Base-by-base conservation (phyloP, 2,113 vertebrate species). In the Notechis scutatus region DNA sequence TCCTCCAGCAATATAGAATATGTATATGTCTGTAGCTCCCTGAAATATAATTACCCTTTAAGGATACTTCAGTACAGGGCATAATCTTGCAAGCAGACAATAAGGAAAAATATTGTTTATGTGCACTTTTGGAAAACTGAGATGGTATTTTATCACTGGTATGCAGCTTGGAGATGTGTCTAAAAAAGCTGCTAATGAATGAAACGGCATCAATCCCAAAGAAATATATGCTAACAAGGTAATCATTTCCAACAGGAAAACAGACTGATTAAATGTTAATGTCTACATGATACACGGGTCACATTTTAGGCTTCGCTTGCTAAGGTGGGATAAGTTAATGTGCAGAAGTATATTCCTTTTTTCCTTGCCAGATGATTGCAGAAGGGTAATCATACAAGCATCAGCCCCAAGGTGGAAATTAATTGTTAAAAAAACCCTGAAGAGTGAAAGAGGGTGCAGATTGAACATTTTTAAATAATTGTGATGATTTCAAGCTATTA, bases 111-210 rank as follows among this genome's bases (percentile, higher is more conserved):
- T 90, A 92, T 64, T 93, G 2, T 85, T 95, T 93, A 81, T 52
- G 0, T 11, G 61, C n/a, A 95, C 94, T 95, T 93, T 94, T 92
- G 50, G 34, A 93, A 93, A 91, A 94, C 94, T 92, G 89, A 93
- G 93, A 10, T 92, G 95, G 81, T 92, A 81, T 93, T 91, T 1
- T 64, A 57, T 89, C 61, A 55, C 14, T 92, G 59, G 87, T 0
- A 61, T 0, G 1, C n/a, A 92, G 87, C n/a, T 85, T 87, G 52
- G 24, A 26, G 69, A 81, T 94, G 18, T 9, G 24, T 23, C 52
- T 81, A 8, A 39, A 5, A 61, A 90, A 95, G 23, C 3, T 56
- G 85, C 34, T 91, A 90, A 92, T 92, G 93, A 90, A 55, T 57
- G 88, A 89, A 90, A 92, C 61, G 45, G 9, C 45, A 26, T 23